phyloP scores from a whole-genome alignment of 2,888 invertebrate species.

The Osedax frankpressi region DNA sequence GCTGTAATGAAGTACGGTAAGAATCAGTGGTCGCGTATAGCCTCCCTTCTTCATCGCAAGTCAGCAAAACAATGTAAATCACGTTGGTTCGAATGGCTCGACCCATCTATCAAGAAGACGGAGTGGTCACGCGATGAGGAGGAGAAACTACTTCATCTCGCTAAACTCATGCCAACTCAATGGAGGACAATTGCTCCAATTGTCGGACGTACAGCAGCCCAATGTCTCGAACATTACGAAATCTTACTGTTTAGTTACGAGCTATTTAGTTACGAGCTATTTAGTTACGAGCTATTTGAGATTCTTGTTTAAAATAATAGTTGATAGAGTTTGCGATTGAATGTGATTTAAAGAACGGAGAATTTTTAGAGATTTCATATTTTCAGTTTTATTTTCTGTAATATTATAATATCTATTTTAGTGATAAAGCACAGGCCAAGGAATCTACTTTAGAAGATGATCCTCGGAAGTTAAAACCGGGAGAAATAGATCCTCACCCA shows the following conservation, averaged over 20 bases:
- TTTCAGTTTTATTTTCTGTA: not conserved
- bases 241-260: constrained; percentile 80
- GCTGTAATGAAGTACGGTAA: constrained; percentile 99
- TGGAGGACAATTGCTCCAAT: constrained; percentile 99
- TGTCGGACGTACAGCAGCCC: constrained; percentile 93
- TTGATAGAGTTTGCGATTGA: not conserved
- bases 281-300: too few relatives aligned
- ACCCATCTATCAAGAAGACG: constrained; percentile 98
- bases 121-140: constrained; percentile 99
- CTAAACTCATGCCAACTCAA: constrained; percentile 97
- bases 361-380: too few relatives aligned
- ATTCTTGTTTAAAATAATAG: too few relatives aligned
- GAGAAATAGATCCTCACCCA: constrained; percentile 98
- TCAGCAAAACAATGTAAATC: constrained; percentile 99
- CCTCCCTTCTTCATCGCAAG: constrained; percentile 88
- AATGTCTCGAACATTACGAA: constrained; percentile 94
- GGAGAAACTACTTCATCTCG: constrained; percentile 88
- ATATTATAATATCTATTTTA: constrained; percentile 46
- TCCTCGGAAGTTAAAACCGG: constrained; percentile 89
- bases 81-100: constrained; percentile 98
- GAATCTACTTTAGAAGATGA: constrained; percentile 55
- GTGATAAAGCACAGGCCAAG: constrained; percentile 52
- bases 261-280: too few relatives aligned
- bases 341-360: not conserved
- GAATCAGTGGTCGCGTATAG: constrained; percentile 99